Evolutionary conservation across 1,140 invertebrate genomes (phyloP).

Genomic region (Lepidurus apus): DNA sequence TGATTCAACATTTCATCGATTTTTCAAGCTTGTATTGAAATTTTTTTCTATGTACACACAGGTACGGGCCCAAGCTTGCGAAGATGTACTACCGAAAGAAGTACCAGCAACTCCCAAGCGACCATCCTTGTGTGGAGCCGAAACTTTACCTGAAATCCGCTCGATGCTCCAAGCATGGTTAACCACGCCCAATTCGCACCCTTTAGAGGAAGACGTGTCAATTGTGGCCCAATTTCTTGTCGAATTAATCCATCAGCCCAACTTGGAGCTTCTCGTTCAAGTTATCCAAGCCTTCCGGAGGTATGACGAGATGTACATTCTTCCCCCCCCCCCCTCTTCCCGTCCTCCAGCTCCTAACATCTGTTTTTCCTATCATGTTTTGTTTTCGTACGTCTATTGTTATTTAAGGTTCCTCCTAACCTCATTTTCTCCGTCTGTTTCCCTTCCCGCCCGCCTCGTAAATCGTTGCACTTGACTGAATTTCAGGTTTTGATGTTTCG

Average conservation of each 20-base stretch:
- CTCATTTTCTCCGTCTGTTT: background rate
- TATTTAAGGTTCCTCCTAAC: background rate
- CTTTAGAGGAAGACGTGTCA: constrained; percentile 6
- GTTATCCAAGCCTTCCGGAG: background rate
- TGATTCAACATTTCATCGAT: background rate
- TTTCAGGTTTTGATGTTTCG: background rate
- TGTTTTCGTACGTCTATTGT: background rate
- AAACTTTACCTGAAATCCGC: constrained; percentile 25
- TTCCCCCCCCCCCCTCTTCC: background rate
- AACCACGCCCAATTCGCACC: background rate
- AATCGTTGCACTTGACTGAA: background rate
- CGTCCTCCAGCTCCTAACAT: background rate
- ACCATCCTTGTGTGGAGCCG: constrained; percentile 23
- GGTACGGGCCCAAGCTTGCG: background rate
- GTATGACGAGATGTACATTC: background rate
- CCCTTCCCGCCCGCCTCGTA: background rate
- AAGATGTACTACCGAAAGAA: background rate
- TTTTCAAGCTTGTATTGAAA: background rate
- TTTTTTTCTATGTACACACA: background rate
- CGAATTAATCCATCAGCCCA: background rate
- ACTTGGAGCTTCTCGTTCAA: background rate
- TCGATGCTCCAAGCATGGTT: constrained; percentile 7
- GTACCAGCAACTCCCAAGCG: background rate
- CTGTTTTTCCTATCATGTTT: background rate
- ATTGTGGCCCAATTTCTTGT: constrained; percentile 16